Conservation (phyloP, 2,797 vertebrate genomes). For the Sebastes oblongus region DNA sequence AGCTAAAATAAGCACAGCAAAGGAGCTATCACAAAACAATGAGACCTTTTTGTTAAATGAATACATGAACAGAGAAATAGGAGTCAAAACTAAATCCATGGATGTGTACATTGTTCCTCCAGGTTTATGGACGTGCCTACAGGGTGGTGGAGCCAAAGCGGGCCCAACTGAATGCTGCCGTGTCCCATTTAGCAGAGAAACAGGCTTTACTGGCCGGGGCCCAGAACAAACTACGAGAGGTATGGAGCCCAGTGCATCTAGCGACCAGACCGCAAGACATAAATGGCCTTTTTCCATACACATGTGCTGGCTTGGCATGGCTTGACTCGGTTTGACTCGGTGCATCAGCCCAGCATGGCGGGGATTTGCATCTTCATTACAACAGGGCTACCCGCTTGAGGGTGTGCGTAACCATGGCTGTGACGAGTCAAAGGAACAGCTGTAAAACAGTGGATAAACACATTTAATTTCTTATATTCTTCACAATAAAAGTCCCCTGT, state of each 20-base stretch:
- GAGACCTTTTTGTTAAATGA: background rate
- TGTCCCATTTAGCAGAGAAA: slow-evolving; percentile 86
- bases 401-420: no score
- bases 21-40: background rate
- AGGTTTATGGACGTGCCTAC: slow-evolving; percentile 88
- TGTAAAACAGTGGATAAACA: no score
- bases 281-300: no score
- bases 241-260: slow-evolving; percentile 42
- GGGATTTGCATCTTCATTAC: no score
- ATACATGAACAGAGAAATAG: background rate
- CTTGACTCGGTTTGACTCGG: no score
- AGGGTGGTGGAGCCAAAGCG: slow-evolving; percentile 90
- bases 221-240: slow-evolving; percentile 87
- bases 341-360: no score
- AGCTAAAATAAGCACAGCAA: background rate
- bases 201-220: slow-evolving; percentile 86
- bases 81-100: background rate
- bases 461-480: no score
- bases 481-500: no score
- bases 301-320: no score
- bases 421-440: no score
- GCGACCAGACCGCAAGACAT: background rate
- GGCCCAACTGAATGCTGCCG: slow-evolving; percentile 80
- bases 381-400: no score
- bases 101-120: slow-evolving; percentile 6